Evolutionary conservation across 2,888 invertebrate genomes (phyloP), one percentile per base, ranked within the genome.

Genomic region (Lagria hirta): DNA sequence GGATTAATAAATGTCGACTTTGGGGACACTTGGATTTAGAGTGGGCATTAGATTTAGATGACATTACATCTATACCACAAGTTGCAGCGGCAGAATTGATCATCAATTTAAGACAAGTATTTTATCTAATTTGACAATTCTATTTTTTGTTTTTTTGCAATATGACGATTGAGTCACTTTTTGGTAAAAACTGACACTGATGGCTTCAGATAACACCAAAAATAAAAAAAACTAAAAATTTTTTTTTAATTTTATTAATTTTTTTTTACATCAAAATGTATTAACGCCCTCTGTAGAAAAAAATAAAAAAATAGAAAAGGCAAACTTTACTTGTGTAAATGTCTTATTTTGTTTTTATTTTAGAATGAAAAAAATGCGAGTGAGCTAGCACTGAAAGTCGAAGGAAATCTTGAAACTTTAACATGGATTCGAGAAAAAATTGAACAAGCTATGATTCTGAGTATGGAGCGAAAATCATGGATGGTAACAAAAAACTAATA

Each of bases 1-100:
- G 86, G 62, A 76, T 87, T 44, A 83, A 86, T 53, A 83, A 85
- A 55, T 81, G 81, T 54, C 72, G 80, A 57, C 75, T 77, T 54
- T 82, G 84, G 80, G 82, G 83, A 20, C 76, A 81, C 4, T 88
- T 88, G 84, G 84, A 83, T 57, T 76, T 86, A 15, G 86, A 86
- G 68, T 88, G 88, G 88, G 75, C 75, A 18, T 77, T 86, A 12
- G 78, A 81, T 44, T 75, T 88, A 32, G 83, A 86, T 61, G 84
- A 86, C 58, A 75, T 90, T 34, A 75, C 85, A 55, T 83, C 81
- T 6, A 77, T 83, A 55, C 63, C 65, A 6, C 74, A 41, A 70
- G 84, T 17, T 58, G 69, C 12, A 76, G 52, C 74, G 1, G 77
- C 82, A 36, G 82, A 81, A 58, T 76, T 89, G 2, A 65, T 84